phyloP scores from a whole-genome alignment of 1,140 invertebrate species.

The Drosophila malerkotliana region DNA sequence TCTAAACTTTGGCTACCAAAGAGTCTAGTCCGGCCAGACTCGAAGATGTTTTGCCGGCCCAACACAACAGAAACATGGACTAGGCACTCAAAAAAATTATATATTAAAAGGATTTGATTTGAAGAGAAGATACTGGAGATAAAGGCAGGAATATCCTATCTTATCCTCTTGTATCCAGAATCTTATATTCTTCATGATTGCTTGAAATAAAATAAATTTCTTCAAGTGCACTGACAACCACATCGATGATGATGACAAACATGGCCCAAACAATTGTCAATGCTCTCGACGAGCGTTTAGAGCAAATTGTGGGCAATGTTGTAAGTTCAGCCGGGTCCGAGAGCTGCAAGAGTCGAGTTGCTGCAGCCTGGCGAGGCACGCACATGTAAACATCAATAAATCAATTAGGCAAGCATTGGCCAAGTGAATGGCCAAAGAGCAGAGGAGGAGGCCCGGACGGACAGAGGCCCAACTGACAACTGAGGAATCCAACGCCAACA shows the following conservation, averaged over 20 bases:
- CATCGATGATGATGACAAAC: slow-evolving; percentile 66
- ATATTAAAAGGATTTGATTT: no score
- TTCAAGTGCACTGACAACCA: slow-evolving; percentile 10
- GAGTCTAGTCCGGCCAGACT: slow-evolving; percentile 68
- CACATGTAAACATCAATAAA: slow-evolving; percentile 82
- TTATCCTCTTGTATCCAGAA: no score
- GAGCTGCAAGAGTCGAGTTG: slow-evolving; percentile 18
- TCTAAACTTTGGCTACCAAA: slow-evolving; percentile 82
- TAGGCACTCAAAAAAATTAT: background rate
- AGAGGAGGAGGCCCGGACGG: background rate
- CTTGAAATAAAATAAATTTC: background rate
- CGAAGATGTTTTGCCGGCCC: slow-evolving; percentile 43
- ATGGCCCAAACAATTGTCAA: slow-evolving; percentile 81
- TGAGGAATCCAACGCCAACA: slow-evolving; percentile 79
- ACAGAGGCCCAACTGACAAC: slow-evolving; percentile 21
- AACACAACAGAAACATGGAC: background rate
- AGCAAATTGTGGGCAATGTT: slow-evolving; percentile 79
- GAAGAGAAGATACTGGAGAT: no score
- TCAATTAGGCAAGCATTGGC: slow-evolving; percentile 80
- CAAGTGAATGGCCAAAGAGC: slow-evolving; percentile 59
- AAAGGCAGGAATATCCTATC: background rate
- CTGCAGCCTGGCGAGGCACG: slow-evolving; percentile 56
- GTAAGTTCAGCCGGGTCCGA: slow-evolving; percentile 51
- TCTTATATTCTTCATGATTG: no score
- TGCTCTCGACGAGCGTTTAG: slow-evolving; percentile 76